Evolutionary conservation across 2,113 vertebrate species (phyloP).

Genomic region (Vulpes ferrilata): DNA sequence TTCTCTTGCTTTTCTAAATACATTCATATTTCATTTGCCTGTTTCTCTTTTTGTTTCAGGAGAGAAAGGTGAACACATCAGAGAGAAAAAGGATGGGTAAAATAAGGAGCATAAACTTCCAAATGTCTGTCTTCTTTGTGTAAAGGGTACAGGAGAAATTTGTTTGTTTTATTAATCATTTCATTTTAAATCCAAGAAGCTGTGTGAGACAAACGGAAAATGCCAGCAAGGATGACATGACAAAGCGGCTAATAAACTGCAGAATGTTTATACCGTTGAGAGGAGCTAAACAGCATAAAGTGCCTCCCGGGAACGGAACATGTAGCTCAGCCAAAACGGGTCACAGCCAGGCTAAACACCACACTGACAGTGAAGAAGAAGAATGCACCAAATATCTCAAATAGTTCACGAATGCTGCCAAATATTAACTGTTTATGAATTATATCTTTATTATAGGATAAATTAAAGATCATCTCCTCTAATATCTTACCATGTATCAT

Average conservation of each 20-base stretch:
- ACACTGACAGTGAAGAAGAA: neutral
- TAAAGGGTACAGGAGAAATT: conserved; percentile 53
- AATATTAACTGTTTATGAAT: neutral
- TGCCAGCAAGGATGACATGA: conserved; percentile 24
- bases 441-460: neutral
- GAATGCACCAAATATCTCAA: neutral
- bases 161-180: conserved; percentile 81
- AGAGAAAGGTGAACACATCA: conserved; percentile 42
- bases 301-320: neutral
- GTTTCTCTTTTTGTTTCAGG: conserved; percentile 63
- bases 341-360: neutral
- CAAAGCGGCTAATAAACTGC: conserved; percentile 73
- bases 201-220: conserved; percentile 52
- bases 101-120: conserved; percentile 55
- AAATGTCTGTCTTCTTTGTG: conserved; percentile 40
- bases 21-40: conserved; percentile 5
- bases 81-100: neutral
- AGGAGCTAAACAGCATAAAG: neutral
- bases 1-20: conserved; percentile 54
- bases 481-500: neutral
- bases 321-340: neutral
- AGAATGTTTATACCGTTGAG: neutral
- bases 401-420: neutral
- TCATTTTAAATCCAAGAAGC: conserved; percentile 70
- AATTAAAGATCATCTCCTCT: neutral